A percentile compares a stretch with the other conserved stretches of the same genome.
Conservation (phyloP, 2,797 vertebrate genomes). For the Perdix hodgsoniae region DNA sequence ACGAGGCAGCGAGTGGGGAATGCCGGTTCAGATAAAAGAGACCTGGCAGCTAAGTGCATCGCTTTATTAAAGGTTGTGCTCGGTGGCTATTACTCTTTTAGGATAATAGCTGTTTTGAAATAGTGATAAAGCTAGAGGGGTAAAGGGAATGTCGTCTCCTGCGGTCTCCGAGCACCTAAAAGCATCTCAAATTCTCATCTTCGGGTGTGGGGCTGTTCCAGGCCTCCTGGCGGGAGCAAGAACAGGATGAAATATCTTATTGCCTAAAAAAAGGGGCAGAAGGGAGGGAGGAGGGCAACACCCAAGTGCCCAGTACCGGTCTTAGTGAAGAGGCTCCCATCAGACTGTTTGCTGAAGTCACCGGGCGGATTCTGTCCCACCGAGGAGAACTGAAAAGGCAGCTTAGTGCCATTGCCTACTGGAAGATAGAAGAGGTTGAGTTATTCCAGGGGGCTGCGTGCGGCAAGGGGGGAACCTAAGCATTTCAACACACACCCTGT, state of each 20-base stretch:
- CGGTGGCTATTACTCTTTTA: neutral
- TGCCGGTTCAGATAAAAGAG: neutral
- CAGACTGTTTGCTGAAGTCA: conserved; percentile 83
- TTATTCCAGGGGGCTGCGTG: neutral
- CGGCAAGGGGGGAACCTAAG: neutral
- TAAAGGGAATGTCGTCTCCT: neutral
- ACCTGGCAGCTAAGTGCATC: neutral
- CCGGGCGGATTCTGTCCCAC: conserved; percentile 81
- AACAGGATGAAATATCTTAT: neutral
- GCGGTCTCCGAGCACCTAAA: neutral
- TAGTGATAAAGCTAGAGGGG: neutral
- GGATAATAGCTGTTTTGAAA: neutral
- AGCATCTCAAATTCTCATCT: neutral
- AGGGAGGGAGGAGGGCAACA: neutral
- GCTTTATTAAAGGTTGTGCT: neutral
- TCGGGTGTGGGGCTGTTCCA: neutral
- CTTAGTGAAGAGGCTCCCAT: conserved; percentile 80
- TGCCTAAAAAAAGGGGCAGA: neutral
- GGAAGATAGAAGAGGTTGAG: conserved; percentile 77
- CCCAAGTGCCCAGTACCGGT: conserved; percentile 72
- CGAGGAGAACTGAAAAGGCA: conserved; percentile 81
- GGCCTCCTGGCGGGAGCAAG: neutral
- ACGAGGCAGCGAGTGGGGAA: neutral
- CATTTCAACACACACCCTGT: neutral
- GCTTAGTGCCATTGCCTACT: conserved; percentile 80